Evolutionary conservation across 2,888 invertebrate genomes (phyloP).

Genomic region (Dendrolimus pini): DNA sequence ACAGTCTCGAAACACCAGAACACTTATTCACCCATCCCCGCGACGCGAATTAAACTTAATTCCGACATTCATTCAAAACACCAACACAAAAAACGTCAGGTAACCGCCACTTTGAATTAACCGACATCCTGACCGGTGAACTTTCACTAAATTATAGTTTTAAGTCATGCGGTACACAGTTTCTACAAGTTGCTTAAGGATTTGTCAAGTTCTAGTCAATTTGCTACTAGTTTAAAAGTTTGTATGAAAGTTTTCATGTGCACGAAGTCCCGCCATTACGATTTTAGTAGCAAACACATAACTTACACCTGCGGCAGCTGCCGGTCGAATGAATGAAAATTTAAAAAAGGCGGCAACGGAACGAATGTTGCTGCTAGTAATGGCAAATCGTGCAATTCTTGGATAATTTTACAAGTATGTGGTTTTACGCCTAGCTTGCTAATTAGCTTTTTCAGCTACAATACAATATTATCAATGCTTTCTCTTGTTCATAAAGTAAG

Average conservation of each 20-base stretch:
- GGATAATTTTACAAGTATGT: too few species aligned
- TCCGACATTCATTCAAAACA: slow-evolving; percentile 71
- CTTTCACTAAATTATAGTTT: slow-evolving; percentile 49
- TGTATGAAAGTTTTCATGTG: slow-evolving; percentile 49
- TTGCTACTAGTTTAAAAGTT: slow-evolving; percentile 47
- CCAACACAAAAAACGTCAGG: slow-evolving; percentile 75
- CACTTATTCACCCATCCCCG: slow-evolving; percentile 67
- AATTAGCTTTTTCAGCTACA: too few species aligned
- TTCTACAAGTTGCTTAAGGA: slow-evolving; percentile 26
- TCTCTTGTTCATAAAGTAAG: too few species aligned
- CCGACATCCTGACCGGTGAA: slow-evolving; percentile 70
- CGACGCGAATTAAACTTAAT: slow-evolving; percentile 64
- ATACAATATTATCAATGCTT: too few species aligned
- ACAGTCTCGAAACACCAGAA: slow-evolving; percentile 37
- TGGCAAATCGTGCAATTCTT: too few species aligned
- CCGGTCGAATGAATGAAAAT: slow-evolving; percentile 50
- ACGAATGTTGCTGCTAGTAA: slow-evolving; percentile 29
- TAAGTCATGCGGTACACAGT: slow-evolving; percentile 22
- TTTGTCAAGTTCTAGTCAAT: slow-evolving; percentile 34
- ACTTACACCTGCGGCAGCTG: slow-evolving; percentile 32
- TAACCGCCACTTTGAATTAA: slow-evolving; percentile 76
- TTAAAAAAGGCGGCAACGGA: slow-evolving; percentile 31
- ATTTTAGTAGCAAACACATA: slow-evolving; percentile 18
- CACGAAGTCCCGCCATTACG: slow-evolving; percentile 67
- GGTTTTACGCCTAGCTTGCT: too few species aligned